Conservation (phyloP, 2,113 vertebrate genomes). For the Aramus guarauna region DNA sequence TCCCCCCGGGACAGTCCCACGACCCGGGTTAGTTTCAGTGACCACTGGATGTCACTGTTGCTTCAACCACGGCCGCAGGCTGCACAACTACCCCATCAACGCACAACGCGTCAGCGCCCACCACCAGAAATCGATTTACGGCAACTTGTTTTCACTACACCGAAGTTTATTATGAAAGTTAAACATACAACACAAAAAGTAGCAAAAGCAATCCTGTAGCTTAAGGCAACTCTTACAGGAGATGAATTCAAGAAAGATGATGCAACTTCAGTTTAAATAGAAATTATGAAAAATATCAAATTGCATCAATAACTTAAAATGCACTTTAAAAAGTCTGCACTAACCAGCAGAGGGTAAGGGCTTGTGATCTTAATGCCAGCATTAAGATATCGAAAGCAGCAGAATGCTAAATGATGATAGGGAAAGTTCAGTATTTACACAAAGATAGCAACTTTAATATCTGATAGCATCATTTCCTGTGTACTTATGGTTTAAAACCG, state of each 20-base stretch:
- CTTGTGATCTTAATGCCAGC: slow-evolving; percentile 91
- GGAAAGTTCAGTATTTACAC: slow-evolving; percentile 72
- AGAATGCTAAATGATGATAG: slow-evolving; percentile 62
- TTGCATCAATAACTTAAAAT: slow-evolving; percentile 93
- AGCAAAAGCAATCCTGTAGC: slow-evolving; percentile 80
- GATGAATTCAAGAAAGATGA: slow-evolving; percentile 78
- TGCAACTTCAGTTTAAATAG: slow-evolving; percentile 85
- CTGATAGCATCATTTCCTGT: slow-evolving; percentile 56
- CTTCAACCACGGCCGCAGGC: neutral
- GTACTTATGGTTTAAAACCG: slow-evolving; percentile 65
- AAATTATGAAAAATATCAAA: slow-evolving; percentile 79
- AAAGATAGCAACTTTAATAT: slow-evolving; percentile 49
- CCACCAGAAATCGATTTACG: slow-evolving; percentile 15
- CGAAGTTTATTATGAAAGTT: slow-evolving; percentile 89
- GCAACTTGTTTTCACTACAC: slow-evolving; percentile 71
- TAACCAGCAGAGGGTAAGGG: slow-evolving; percentile 73
- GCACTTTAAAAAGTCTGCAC: slow-evolving; percentile 70
- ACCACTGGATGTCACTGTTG: slow-evolving; percentile 71
- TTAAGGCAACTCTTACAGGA: slow-evolving; percentile 81
- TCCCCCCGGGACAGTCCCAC: neutral
- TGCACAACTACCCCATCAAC: neutral
- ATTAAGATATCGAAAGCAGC: slow-evolving; percentile 84
- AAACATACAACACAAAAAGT: slow-evolving; percentile 82
- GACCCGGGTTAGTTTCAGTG: neutral
- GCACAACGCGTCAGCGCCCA: accelerated